Evolutionary conservation across 2,113 vertebrate genomes (phyloP).

Genomic region (Mustela nigripes): DNA sequence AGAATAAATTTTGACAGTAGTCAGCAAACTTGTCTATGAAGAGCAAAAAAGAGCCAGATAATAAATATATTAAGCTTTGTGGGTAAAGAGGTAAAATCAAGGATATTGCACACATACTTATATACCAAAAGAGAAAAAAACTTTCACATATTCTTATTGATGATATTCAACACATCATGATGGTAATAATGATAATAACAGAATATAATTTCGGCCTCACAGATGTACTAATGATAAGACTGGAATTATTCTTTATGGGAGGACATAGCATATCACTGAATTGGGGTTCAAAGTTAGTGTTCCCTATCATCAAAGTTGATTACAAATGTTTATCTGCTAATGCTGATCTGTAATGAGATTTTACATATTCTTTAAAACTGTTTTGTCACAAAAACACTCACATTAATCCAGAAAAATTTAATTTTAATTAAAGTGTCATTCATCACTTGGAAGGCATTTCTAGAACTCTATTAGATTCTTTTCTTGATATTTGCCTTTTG

Average conservation of each 20-base stretch:
- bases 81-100: conserved; percentile 6
- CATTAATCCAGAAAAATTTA: background rate
- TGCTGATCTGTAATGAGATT: background rate
- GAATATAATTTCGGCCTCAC: background rate
- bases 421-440: conserved; percentile 30
- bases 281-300: background rate
- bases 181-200: background rate
- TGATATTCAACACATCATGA: background rate
- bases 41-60: background rate
- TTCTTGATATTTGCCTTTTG: conserved; percentile 20
- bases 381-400: conserved; percentile 1
- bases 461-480: conserved; percentile 16
- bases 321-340: conserved; percentile 7
- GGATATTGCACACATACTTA: background rate
- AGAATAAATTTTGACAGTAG: background rate
- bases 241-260: background rate
- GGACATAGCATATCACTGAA: background rate
- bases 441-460: background rate
- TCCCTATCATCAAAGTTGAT: background rate
- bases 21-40: background rate
- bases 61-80: background rate
- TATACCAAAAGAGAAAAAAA: background rate
- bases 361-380: background rate
- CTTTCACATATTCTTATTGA: background rate
- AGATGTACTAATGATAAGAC: background rate